These are phyloP conservation scores for Caenorhabditis doughertyi DNA, from an alignment of 2,888 invertebrate genomes.

Conservation along the genomic window DNA sequence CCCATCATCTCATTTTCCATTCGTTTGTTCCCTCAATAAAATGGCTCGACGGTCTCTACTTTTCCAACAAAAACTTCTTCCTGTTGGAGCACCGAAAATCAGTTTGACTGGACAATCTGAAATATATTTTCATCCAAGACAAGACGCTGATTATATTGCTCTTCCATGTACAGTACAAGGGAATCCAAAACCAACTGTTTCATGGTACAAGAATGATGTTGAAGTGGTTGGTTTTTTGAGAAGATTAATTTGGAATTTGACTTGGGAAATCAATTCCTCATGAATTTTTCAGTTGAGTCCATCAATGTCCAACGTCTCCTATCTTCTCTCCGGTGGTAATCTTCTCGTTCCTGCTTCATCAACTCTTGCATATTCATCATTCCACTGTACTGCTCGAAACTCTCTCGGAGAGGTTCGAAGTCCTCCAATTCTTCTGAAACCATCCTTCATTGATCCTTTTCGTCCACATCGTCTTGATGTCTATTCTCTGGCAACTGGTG, in stretches of 20 bases:
- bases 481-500: conserved; percentile 76
- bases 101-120: conserved; percentile 60
- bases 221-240: conserved; percentile 65
- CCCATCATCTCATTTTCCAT: conserved; percentile 70
- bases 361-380: conserved; percentile 69
- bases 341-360: conserved; percentile 69
- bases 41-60: conserved; percentile 67
- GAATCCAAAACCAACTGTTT: conserved; percentile 64
- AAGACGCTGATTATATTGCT: conserved; percentile 68
- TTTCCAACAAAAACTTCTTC: conserved; percentile 72
- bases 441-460: conserved; percentile 71
- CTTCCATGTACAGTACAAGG: conserved; percentile 70
- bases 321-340: conserved; percentile 73
- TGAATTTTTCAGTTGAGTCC: conserved; percentile 56
- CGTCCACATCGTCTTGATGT: conserved; percentile 72
- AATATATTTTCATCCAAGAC: conserved; percentile 69
- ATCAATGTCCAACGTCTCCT: conserved; percentile 60
- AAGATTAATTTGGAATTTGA: neutral
- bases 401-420: conserved; percentile 67
- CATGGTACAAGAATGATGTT: conserved; percentile 72
- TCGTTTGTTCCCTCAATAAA: conserved; percentile 71
- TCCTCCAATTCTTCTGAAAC: conserved; percentile 70
- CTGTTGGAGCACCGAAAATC: conserved; percentile 68
- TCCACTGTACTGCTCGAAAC: conserved; percentile 71
- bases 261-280: neutral